Evolutionary conservation across 2,888 invertebrate genomes (phyloP), one percentile per base, ranked within the genome.

Genomic region (Metallyticus violacea): DNA sequence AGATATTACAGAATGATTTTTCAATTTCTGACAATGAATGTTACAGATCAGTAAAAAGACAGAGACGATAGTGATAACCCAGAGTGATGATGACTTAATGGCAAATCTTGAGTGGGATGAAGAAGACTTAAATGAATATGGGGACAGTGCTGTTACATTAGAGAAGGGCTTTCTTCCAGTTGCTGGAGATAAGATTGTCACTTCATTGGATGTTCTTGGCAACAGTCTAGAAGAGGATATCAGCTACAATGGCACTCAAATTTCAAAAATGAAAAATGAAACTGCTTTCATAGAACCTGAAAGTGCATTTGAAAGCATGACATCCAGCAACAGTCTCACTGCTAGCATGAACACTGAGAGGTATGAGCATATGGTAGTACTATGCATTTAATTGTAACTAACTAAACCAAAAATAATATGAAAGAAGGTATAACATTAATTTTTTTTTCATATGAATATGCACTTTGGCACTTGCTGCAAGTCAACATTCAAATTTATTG

Each of bases 31-130:
- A 62, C 3, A 62, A 62, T 4, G 40, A 62, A 62, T 15, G 15
- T 22, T 62, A 6, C 30, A 40, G 2, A 15, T 1, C 26, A 30
- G 7, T 30, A 29, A 81, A n/a, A 62, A 82, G 0, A 78, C 86
- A 29, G 26, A 22, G 40, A 29, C 15, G 27, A 27, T 28, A n/a
- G 28, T 78, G 9, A 26, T 84, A 28, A 28, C 83, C 40, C 40
- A 62, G 28, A 88, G 87, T 83, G 89, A 89, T 29, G 88, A 88
- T 85, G 89, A 88, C 27, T 81, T 87, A 25, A 88, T 88, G 88
- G 88, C 81, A 85, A 88, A 88, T 81, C 87, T 89, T 27, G 89
- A 89, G 85, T 89, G 89, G 89, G 89, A 89, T 87, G 89, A 88
- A 85, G 89, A 88, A n/a, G 89, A 88, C 40, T 81, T 89, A 29